phyloP scores from a whole-genome alignment of 2,888 invertebrate species.

The Galerucella nymphaeae region DNA sequence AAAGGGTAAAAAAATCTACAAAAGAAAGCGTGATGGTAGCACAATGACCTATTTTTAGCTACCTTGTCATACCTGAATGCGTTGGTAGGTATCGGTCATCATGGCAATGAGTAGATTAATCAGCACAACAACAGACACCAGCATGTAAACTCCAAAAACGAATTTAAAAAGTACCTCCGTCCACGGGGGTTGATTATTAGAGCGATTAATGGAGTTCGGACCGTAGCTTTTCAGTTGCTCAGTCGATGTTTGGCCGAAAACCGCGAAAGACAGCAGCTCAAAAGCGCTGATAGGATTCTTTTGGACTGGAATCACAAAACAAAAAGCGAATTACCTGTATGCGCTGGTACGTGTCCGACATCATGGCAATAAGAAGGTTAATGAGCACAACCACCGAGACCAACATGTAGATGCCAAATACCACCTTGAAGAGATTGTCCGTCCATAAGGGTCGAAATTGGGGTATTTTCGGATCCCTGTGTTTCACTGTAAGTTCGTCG shows the following conservation, averaged over 20 bases:
- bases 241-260: conserved; percentile 93
- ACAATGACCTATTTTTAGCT: conserved; percentile 39
- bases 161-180: conserved; percentile 89
- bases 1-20: conserved; percentile 36
- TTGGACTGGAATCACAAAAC: conserved; percentile 80
- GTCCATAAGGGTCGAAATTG: conserved; percentile 85
- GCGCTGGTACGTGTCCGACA: conserved; percentile 99
- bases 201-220: conserved; percentile 57
- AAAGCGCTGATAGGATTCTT: conserved; percentile 93
- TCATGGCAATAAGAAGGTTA: conserved; percentile 99
- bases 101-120: conserved; percentile 99
- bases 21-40: conserved; percentile 42
- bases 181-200: conserved; percentile 78
- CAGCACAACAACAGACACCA: conserved; percentile 98
- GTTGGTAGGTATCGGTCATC: conserved; percentile 99
- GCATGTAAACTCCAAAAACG: conserved; percentile 94
- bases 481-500: conserved; percentile 77
- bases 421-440: conserved; percentile 86
- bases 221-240: conserved; percentile 78
- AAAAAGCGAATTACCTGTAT: conserved; percentile 84
- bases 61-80: conserved; percentile 84
- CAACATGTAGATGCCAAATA: conserved; percentile 97
- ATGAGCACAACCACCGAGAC: conserved; percentile 98
- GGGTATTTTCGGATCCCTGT: conserved; percentile 78
- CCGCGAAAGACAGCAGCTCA: conserved; percentile 98